Percentiles rank a stretch among this genome's conserved stretches.
Evolutionary conservation across 2,113 vertebrate species (phyloP).

Genomic region (Mohoua ochrocephala): DNA sequence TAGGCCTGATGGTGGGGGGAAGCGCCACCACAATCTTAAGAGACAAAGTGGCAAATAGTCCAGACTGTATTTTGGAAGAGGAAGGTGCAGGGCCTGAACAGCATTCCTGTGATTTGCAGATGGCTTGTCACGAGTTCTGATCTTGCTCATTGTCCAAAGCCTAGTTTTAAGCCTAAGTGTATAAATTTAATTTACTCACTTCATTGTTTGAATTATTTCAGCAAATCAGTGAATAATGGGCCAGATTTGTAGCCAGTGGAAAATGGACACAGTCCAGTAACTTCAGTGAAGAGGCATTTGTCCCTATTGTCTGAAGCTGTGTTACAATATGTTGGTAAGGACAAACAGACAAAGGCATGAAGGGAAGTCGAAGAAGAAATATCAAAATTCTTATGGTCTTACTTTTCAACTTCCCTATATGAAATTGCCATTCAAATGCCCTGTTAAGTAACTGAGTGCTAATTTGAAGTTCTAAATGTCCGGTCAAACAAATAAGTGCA

Average conservation of each 20-base stretch:
- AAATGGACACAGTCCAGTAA: background rate
- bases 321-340: background rate
- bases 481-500: background rate
- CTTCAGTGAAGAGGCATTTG: background rate
- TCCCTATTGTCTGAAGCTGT: background rate
- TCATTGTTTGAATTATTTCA: background rate
- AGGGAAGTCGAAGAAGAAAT: background rate
- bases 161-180: background rate
- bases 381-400: background rate
- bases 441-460: background rate
- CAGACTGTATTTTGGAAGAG: background rate
- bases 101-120: background rate
- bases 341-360: background rate
- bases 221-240: background rate
- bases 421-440: background rate
- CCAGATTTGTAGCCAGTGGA: background rate
- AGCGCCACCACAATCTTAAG: background rate
- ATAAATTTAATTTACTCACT: background rate
- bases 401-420: background rate
- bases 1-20: too few relatives aligned
- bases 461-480: background rate
- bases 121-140: background rate
- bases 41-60: background rate
- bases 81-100: background rate
- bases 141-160: background rate